Conservation (phyloP, 2,888 invertebrate genomes). For the Chloroclystis v-ata region DNA sequence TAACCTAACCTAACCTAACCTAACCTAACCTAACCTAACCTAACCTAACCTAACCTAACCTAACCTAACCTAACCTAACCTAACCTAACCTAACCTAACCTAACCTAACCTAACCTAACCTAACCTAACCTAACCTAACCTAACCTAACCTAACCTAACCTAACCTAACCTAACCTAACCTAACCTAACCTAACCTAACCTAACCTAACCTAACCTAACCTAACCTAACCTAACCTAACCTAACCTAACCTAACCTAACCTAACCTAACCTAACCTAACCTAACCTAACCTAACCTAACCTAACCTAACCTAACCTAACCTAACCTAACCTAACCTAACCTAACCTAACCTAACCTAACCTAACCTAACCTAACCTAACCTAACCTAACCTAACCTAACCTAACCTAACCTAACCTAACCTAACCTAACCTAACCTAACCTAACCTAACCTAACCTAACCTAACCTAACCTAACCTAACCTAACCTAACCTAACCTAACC, state of each 20-base stretch:
- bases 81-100: constrained; percentile 1
- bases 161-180: constrained; percentile 8
- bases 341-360: too few relatives aligned
- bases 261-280: constrained; percentile 19
- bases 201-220: constrained; percentile 7
- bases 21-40: constrained; percentile 16
- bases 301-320: too few relatives aligned
- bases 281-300: too few relatives aligned
- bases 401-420: too few relatives aligned
- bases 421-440: too few relatives aligned
- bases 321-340: too few relatives aligned
- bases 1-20: constrained; percentile 16
- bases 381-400: too few relatives aligned
- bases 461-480: too few relatives aligned
- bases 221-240: constrained; percentile 18
- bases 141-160: not conserved
- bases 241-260: constrained; percentile 19
- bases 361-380: too few relatives aligned
- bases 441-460: too few relatives aligned
- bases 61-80: constrained; percentile 14
- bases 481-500: too few relatives aligned
- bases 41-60: constrained; percentile 16
- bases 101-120: not conserved
- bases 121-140: constrained; percentile 1
- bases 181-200: constrained; percentile 8